phyloP scores from a whole-genome alignment of 2,888 invertebrate species.

The Pristionchus arcanus region DNA sequence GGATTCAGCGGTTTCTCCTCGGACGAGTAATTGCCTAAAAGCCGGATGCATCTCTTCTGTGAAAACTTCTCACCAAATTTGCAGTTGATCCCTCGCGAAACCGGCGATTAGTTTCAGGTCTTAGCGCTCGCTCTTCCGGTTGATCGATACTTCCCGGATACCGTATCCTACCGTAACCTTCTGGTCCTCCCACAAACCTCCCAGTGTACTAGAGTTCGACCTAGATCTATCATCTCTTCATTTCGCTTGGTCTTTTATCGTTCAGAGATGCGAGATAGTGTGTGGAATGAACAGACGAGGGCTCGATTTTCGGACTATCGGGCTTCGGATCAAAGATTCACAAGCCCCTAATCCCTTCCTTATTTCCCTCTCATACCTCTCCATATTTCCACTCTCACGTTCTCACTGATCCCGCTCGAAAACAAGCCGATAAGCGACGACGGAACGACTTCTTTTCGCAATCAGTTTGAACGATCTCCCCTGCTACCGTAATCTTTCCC shows the following conservation, averaged over 20 bases:
- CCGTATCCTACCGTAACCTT: background rate
- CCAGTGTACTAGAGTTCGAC: too few relatives aligned
- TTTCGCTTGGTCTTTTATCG: background rate
- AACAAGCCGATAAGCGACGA: slow-evolving; percentile 7
- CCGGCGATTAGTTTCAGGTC: background rate
- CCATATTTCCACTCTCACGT: background rate
- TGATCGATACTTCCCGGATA: background rate
- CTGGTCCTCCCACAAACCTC: background rate
- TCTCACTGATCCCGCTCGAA: background rate
- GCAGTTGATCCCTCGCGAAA: background rate
- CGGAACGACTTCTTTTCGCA: background rate
- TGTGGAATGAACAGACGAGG: background rate
- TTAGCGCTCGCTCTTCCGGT: background rate
- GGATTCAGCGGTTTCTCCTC: slow-evolving; percentile 27
- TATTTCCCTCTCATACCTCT: background rate
- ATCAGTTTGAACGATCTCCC: background rate
- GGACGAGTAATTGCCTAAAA: slow-evolving; percentile 23
- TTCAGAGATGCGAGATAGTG: background rate
- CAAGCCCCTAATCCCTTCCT: background rate
- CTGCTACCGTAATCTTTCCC: slow-evolving; percentile 38
- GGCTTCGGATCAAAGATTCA: background rate
- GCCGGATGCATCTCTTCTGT: background rate
- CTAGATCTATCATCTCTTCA: too few relatives aligned
- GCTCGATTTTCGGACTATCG: background rate
- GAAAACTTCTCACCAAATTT: background rate